phyloP scores from a whole-genome alignment of 2,113 vertebrate genomes.

The Rhagologus leucostigma region DNA sequence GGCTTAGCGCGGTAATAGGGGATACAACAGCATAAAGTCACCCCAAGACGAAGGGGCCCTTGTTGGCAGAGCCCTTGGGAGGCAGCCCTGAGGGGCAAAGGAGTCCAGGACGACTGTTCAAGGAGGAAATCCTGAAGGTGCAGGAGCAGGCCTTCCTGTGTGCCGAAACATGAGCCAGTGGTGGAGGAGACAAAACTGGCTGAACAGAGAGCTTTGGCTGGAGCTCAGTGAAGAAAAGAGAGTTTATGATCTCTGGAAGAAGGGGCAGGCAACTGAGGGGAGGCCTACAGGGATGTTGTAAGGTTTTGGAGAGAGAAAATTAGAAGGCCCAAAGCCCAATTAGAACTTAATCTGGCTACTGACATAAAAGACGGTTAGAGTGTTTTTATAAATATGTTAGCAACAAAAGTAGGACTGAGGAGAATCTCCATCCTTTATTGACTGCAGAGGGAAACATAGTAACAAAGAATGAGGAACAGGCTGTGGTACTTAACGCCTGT shows the following conservation, averaged over 20 bases:
- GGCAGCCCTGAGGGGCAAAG: background rate
- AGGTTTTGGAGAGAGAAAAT: background rate
- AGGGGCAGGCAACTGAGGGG: background rate
- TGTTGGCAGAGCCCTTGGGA: background rate
- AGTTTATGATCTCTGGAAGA: background rate
- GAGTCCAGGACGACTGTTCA: background rate
- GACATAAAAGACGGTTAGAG: background rate
- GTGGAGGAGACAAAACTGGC: background rate
- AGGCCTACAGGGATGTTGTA: background rate
- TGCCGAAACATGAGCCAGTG: rapidly evolving
- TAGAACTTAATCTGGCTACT: background rate
- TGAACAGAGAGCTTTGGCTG: background rate
- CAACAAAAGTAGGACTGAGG: background rate
- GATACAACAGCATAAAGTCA: too few relatives aligned
- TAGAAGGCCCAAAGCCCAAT: background rate
- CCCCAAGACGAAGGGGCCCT: too few relatives aligned
- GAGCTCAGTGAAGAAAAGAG: background rate
- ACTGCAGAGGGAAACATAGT: background rate
- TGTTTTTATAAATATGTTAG: background rate
- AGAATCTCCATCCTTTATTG: background rate
- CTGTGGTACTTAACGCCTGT: background rate
- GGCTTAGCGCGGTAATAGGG: too few relatives aligned
- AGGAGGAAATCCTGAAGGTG: background rate
- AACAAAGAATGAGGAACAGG: background rate
- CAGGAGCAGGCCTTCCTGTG: background rate